Evolutionary conservation across 2,113 vertebrate genomes (phyloP).

Genomic region (Chascanopsetta lugubris): DNA sequence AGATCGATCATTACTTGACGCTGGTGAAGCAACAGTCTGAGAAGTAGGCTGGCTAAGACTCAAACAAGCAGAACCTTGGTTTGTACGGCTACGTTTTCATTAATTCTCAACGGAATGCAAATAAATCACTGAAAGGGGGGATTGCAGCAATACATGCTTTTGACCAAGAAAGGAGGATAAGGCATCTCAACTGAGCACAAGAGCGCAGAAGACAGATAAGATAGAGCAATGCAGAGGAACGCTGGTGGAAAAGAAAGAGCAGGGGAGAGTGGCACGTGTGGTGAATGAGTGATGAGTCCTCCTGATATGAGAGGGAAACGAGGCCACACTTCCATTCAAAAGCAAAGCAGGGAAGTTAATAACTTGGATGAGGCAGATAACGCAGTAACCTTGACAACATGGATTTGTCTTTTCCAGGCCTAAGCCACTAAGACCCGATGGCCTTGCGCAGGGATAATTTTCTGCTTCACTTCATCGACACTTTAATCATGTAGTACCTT

Average conservation of each 20-base stretch:
- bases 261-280: constrained; percentile 42
- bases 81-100: constrained; percentile 67
- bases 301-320: constrained; percentile 44
- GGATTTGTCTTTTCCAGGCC: constrained; percentile 43
- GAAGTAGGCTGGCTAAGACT: constrained; percentile 55
- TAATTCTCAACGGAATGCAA: constrained; percentile 67
- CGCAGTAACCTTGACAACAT: constrained; percentile 67
- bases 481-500: constrained; percentile 40
- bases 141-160: constrained; percentile 63
- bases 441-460: constrained; percentile 39
- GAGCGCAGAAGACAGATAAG: constrained; percentile 68
- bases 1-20: constrained; percentile 61
- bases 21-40: constrained; percentile 58
- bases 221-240: constrained; percentile 41
- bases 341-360: constrained; percentile 72
- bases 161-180: constrained; percentile 56
- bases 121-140: constrained; percentile 70
- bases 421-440: constrained; percentile 36
- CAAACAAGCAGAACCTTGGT: constrained; percentile 73
- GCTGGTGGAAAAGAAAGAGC: constrained; percentile 24
- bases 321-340: constrained; percentile 53
- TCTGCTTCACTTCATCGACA: constrained; percentile 38
- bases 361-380: constrained; percentile 73
- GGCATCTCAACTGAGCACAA: constrained; percentile 64
- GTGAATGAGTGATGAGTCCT: constrained; percentile 68